Evolutionary conservation across 2,113 vertebrate species (phyloP), one percentile per base, ranked within the genome.

Genomic region (Zapus hudsonius): DNA sequence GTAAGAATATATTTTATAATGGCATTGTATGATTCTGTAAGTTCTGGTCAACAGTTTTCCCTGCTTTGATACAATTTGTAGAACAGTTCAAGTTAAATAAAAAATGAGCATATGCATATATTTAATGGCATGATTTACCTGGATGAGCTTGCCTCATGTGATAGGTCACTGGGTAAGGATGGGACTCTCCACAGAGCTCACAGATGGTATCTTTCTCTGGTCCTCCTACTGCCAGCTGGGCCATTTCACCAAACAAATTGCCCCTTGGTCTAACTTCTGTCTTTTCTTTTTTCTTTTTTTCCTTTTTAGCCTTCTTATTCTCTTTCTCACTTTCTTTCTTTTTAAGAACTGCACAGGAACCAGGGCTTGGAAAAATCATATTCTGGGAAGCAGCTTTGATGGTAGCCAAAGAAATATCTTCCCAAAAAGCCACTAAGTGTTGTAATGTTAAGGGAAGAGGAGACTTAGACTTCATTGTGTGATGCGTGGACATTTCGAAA

Each of bases 61-160:
- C 79, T 38, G 40, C 42, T 55, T 87, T 20, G 57, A 84, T 9
- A 67, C 42, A 90, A 72, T 44, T 94, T 52, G 72, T 2, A 90
- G 12, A 63, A 57, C 2, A 75, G 25, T 38, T 78, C 33, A 86
- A 80, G 67, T n/a, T n/a, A 16, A 93, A 64, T 40, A 33, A 47
- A 23, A 17, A n/a, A 61, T 19, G 44, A 12, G 38, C 29, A 59
- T 27, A 47, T 1, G 19, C 5, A 25, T 1, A 27, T 3, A 16
- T 33, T 44, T 31, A 36, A 19, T 7, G 15, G 9, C 5, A 29
- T 4, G 0, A 1, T 90, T 97, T 98, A 99, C 99, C 99, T 98
- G 99, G 99, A 95, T 99, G 99, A 95, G 99, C 99, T 90, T 99
- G 99, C 93, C 99, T 98, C 99, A 99, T 99, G 95, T 99, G 99